phyloP scores from a whole-genome alignment of 2,888 invertebrate genomes.

The Nemotelus nigrinus region DNA sequence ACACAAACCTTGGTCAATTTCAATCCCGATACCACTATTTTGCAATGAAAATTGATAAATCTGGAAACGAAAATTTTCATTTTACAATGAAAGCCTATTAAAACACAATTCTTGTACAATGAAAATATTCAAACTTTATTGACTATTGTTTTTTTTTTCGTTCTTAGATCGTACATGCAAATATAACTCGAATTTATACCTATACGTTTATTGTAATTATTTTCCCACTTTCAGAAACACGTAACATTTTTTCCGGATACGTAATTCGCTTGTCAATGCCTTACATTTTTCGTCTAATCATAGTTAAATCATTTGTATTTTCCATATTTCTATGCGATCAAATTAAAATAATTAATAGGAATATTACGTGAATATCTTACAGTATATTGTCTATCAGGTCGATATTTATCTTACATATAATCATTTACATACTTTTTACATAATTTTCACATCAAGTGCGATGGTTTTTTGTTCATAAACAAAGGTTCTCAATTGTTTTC shows the following conservation, averaged over 20 bases:
- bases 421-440: constrained; percentile 5
- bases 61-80: not conserved
- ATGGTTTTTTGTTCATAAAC: too few relatives aligned
- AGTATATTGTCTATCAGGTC: constrained; percentile 52
- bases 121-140: constrained; percentile 50
- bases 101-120: constrained; percentile 27
- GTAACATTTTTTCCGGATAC: not conserved
- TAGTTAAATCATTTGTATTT: not conserved
- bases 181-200: constrained; percentile 30
- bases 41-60: too few relatives aligned
- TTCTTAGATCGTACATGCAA: constrained; percentile 33
- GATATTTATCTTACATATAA: constrained; percentile 44
- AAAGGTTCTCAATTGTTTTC: too few relatives aligned
- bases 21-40: too few relatives aligned
- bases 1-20: too few relatives aligned
- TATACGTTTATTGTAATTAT: constrained; percentile 9
- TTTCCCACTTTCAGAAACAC: not conserved
- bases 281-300: not conserved
- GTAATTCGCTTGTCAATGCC: not conserved
- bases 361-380: constrained; percentile 46
- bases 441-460: too few relatives aligned
- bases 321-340: not conserved
- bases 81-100: constrained; percentile 3
- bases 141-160: constrained; percentile 35
- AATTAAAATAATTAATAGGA: constrained; percentile 12